phyloP scores from a whole-genome alignment of 2,888 invertebrate genomes.

The Standfussiana lucernea region DNA sequence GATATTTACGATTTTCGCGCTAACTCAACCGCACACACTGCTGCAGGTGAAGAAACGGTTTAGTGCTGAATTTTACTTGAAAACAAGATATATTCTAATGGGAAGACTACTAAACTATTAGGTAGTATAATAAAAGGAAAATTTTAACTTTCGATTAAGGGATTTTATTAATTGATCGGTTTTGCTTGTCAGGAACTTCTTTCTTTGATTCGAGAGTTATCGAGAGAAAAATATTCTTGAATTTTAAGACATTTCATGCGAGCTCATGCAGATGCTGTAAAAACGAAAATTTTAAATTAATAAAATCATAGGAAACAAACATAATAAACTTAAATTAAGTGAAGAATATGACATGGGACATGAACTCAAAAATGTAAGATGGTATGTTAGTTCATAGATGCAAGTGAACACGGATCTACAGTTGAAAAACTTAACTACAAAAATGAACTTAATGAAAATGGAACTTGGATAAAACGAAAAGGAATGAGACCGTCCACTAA shows the following conservation, averaged over 20 bases:
- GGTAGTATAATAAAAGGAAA: conserved; percentile 43
- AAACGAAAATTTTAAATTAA: conserved; percentile 47
- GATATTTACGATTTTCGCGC: conserved; percentile 80
- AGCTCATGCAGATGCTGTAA: conserved; percentile 58
- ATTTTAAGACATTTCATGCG: conserved; percentile 29
- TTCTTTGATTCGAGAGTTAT: background rate
- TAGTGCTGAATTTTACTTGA: conserved; percentile 10
- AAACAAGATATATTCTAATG: background rate
- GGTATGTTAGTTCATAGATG: conserved; percentile 1
- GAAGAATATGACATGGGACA: background rate
- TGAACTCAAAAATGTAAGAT: conserved; percentile 5
- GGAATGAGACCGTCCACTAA: conserved; percentile 66
- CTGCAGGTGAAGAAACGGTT: conserved; percentile 64
- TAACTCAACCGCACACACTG: conserved; percentile 68
- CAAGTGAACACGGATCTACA: background rate
- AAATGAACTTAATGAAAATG: conserved; percentile 54
- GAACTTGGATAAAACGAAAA: conserved; percentile 52
- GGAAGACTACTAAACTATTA: background rate
- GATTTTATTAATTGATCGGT: background rate
- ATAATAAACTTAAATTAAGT: conserved; percentile 12
- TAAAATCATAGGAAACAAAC: conserved; percentile 23
- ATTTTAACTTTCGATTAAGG: background rate
- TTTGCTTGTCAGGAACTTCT: conserved; percentile 5
- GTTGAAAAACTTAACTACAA: conserved; percentile 5
- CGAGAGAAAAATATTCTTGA: conserved; percentile 16